A percentile compares a stretch with the other conserved stretches of the same genome.
Evolutionary conservation across 2,888 invertebrate species (phyloP).

Genomic region (Leucoma salicis): DNA sequence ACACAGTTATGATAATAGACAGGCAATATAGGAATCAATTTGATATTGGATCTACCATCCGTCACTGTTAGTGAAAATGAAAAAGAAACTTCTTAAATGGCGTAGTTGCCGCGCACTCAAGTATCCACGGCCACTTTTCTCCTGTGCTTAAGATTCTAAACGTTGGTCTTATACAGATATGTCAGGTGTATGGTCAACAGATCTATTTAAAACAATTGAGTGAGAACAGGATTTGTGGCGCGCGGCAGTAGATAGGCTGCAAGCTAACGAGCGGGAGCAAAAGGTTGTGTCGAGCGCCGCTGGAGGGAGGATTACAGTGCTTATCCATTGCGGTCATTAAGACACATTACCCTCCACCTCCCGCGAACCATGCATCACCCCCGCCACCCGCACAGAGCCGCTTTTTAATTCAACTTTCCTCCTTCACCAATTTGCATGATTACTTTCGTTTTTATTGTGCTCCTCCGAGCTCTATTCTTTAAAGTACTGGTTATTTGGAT

Average conservation of each 20-base stretch:
- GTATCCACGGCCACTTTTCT: too few relatives aligned
- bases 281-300: slow-evolving; percentile 58
- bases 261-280: slow-evolving; percentile 53
- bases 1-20: too few relatives aligned
- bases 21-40: too few relatives aligned
- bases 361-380: slow-evolving; percentile 25
- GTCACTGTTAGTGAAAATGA: too few relatives aligned
- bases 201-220: slow-evolving; percentile 39
- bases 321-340: slow-evolving; percentile 81
- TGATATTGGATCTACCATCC: too few relatives aligned
- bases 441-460: slow-evolving; percentile 81
- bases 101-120: too few relatives aligned
- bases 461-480: slow-evolving; percentile 49
- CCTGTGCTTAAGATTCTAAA: too few relatives aligned
- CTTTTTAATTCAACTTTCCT: slow-evolving; percentile 82
- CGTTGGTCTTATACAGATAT: too few relatives aligned
- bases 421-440: slow-evolving; percentile 80
- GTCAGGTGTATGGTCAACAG: slow-evolving; percentile 1
- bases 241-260: slow-evolving; percentile 38
- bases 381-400: slow-evolving; percentile 50
- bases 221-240: slow-evolving; percentile 28
- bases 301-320: slow-evolving; percentile 67
- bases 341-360: slow-evolving; percentile 66
- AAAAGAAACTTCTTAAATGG: too few relatives aligned
- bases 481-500: slow-evolving; percentile 50